Percentiles rank a stretch among this genome's conserved stretches.
Conservation (phyloP, 2,797 vertebrate species). For the Peromyscus eremicus region DNA sequence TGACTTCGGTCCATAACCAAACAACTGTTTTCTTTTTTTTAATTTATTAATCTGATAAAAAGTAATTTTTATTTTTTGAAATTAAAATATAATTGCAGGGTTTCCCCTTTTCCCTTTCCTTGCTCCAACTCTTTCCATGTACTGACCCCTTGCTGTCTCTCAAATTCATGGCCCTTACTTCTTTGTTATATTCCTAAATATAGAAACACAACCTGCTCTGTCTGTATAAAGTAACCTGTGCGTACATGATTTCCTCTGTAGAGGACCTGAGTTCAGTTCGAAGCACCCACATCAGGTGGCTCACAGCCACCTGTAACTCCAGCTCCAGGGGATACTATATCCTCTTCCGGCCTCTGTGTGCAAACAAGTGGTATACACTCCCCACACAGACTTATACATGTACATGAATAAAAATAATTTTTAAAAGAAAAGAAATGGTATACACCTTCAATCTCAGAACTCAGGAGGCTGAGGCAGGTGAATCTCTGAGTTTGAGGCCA, state of each 20-base stretch:
- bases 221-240: background rate
- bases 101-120: background rate
- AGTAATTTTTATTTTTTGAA: background rate
- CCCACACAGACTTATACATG: background rate
- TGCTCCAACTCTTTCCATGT: background rate
- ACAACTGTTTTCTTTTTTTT: background rate
- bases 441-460: background rate
- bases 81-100: background rate
- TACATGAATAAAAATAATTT: background rate
- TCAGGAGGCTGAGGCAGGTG: background rate
- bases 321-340: background rate
- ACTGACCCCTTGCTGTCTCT: background rate
- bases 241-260: background rate
- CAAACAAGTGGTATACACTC: background rate
- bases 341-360: background rate
- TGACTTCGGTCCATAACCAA: background rate
- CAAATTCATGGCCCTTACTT: background rate
- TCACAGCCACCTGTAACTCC: background rate
- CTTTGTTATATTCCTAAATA: background rate
- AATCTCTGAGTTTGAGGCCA: background rate
- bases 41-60: too few species aligned
- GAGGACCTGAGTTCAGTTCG: background rate
- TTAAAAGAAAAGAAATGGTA: background rate
- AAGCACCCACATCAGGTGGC: background rate
- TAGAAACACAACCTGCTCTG: background rate